Base-by-base conservation (phyloP, 2,113 vertebrate species). In the Kobus ellipsiprymnus region DNA sequence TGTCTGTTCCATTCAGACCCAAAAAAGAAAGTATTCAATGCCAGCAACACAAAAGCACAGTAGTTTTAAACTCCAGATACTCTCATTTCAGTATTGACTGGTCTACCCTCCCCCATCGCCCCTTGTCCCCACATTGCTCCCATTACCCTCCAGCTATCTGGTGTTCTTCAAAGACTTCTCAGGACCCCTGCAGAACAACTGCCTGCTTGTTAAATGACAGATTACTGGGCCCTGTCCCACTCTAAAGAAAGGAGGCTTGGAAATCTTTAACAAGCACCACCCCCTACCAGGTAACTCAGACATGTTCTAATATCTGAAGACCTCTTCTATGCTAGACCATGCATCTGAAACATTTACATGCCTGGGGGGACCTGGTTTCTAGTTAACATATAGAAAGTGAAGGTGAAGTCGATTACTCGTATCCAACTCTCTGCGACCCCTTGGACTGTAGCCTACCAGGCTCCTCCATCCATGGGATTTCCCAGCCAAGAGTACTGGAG, bases 1-100 rank as follows among this genome's bases (percentile, higher is more conserved):
- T 89, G 94, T 93, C 97, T 94, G 25, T 96, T 97, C 94, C 83
- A 95, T 91, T 93, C 95, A 97, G 59, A 97, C 57, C 91, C 91
- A 4, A 23, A 93, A 97, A 91, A 57, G 89, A 86, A 97, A 96
- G 71, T 19, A 71, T 94, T 87, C 94, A 86, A 9, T 94, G 81
- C 90, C 46, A 81, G 80, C 29, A 55, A 64, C 96, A 97, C 88
- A 97, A 96, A 81, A 96, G 95, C 96, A 46, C 11, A 19, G 40
- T 80, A 30, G 54, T 91, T 96, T 95, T 62, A 91, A n/a, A 94
- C 33, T 90, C 82, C 83, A 94, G 88, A 80, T 87, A 77, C 52
- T 96, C 62, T 95, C 71, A 71, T 96, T 97, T 97, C 55, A 62
- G 15, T 59, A 83, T 50, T 90, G 83, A 95, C 54, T 86, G 40